These are phyloP conservation scores for Atrina japonica DNA, from an alignment of 2,888 invertebrate species.

Conservation along the genomic window DNA sequence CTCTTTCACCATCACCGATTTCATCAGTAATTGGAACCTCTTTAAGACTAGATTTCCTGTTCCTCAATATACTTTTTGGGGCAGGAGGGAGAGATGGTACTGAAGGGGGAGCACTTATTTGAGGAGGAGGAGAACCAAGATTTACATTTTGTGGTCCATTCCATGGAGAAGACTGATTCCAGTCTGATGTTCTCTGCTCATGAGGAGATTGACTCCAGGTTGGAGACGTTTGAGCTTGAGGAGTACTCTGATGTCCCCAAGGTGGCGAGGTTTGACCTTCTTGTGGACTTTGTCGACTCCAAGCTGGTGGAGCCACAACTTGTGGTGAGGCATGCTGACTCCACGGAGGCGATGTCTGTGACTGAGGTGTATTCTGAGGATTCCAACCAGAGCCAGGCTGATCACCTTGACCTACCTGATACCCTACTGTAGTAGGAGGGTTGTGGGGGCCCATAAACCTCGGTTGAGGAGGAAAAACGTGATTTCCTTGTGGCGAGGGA, in stretches of 20 bases:
- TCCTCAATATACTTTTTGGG: conserved; percentile 60
- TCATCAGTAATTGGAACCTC: conserved; percentile 48
- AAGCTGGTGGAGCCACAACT: conserved; percentile 22
- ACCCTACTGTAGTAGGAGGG: conserved; percentile 6
- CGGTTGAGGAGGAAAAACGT: conserved; percentile 9
- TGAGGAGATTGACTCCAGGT: conserved; percentile 3
- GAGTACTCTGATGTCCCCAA: conserved; percentile 11
- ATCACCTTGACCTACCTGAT: conserved; percentile 24
- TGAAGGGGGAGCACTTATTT: conserved; percentile 6
- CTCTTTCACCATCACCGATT: conserved; percentile 3
- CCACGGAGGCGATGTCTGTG: conserved; percentile 24
- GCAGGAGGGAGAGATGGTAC: conserved; percentile 43
- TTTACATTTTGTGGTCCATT: conserved; percentile 24
- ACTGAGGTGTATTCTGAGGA: conserved; percentile 2
- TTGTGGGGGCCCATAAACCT: conserved; percentile 3
- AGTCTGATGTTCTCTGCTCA: conserved; percentile 8
- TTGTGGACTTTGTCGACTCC: not conserved
- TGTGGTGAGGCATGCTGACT: conserved; percentile 40
- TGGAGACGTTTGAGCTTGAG: conserved; percentile 20
- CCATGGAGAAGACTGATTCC: conserved; percentile 28
- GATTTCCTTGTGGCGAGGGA: conserved; percentile 6
- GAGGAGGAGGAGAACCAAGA: not conserved
- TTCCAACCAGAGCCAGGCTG: conserved; percentile 8
- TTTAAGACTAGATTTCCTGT: conserved; percentile 55
- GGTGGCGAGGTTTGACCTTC: conserved; percentile 16